Percentiles rank a stretch among this genome's conserved stretches.
phyloP scores from a whole-genome alignment of 2,113 vertebrate genomes.

The Myotis brandtii region DNA sequence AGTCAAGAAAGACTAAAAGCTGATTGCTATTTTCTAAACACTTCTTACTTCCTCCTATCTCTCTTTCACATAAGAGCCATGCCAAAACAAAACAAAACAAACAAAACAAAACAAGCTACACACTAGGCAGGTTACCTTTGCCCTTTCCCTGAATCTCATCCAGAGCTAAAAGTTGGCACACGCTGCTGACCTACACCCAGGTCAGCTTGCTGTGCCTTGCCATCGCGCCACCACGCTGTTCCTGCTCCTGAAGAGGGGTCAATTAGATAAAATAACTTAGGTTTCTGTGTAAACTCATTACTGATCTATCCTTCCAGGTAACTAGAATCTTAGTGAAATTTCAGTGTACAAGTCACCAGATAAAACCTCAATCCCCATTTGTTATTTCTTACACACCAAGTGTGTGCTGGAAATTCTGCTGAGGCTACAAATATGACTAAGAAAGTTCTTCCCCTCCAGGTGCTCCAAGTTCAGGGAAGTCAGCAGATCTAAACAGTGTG shows the following conservation, averaged over 20 bases:
- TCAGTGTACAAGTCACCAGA: background rate
- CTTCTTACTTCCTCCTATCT: background rate
- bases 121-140: background rate
- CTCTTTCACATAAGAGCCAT: background rate
- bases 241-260: background rate
- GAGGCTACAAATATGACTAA: background rate
- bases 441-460: background rate
- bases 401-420: background rate
- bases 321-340: conserved; percentile 20
- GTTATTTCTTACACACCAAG: conserved; percentile 2
- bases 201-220: background rate
- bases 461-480: background rate
- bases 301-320: background rate
- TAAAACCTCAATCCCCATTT: background rate
- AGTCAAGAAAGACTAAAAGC: background rate
- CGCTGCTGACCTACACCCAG: background rate
- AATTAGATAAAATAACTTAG: background rate
- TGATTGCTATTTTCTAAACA: background rate
- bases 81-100: background rate
- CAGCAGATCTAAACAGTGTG: background rate
- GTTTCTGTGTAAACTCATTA: background rate
- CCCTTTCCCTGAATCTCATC: background rate
- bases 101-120: background rate
- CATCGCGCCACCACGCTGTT: fast-evolving
- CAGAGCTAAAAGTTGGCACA: background rate